These are phyloP conservation scores for Nyctereutes procyonoides DNA, from an alignment of 2,113 vertebrate species.

Conservation along the genomic window DNA sequence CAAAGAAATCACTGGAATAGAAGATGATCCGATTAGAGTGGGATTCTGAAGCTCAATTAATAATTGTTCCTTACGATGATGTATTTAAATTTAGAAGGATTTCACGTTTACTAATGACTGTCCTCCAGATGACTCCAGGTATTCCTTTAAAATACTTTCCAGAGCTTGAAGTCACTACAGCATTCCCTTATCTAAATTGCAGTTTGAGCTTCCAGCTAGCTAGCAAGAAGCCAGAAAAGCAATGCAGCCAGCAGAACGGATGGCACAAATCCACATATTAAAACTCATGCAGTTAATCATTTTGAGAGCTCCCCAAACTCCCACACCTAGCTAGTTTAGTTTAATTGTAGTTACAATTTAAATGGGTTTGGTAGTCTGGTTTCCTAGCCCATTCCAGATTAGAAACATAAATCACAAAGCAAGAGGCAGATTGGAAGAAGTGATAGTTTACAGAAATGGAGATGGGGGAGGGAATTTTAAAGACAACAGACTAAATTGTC, in stretches of 20 bases:
- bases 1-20: not conserved
- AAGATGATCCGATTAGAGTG: not conserved
- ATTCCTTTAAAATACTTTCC: slow-evolving; percentile 41
- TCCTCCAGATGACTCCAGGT: not conserved
- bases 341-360: slow-evolving; percentile 34
- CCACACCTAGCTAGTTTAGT: not conserved
- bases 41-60: not conserved
- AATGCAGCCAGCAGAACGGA: not conserved
- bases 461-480: not conserved
- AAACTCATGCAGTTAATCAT: not conserved
- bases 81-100: slow-evolving; percentile 12
- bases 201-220: not conserved
- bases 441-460: not conserved
- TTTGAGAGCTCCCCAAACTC: not conserved
- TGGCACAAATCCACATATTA: not conserved
- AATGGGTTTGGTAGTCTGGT: not conserved
- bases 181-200: not conserved
- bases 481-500: not conserved
- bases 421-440: not conserved
- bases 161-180: not conserved
- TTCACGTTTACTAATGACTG: not conserved
- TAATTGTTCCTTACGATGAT: not conserved
- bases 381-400: not conserved
- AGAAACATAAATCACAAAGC: slow-evolving; percentile 16
- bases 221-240: not conserved